Evolutionary conservation across 2,888 invertebrate species (phyloP).

Genomic region (Taenaris catops): DNA sequence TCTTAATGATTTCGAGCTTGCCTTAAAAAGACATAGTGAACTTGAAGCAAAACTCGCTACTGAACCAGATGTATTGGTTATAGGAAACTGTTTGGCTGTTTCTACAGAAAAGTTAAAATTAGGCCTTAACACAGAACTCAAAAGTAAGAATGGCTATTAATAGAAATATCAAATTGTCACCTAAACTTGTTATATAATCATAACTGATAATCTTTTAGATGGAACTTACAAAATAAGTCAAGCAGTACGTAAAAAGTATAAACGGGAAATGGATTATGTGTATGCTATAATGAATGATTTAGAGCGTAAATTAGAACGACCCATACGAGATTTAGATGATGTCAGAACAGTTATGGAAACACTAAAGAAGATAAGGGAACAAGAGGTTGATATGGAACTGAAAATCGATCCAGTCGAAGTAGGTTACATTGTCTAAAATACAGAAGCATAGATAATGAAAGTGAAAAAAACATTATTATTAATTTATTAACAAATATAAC

Average conservation of each 20-base stretch:
- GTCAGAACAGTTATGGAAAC: slow-evolving; percentile 97
- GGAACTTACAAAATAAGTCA: slow-evolving; percentile 90
- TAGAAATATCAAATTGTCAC: no score
- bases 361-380: slow-evolving; percentile 94
- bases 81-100: slow-evolving; percentile 87
- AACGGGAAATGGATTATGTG: slow-evolving; percentile 95
- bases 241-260: slow-evolving; percentile 93
- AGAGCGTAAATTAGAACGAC: slow-evolving; percentile 92
- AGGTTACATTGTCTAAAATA: slow-evolving; percentile 6
- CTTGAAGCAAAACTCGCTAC: slow-evolving; percentile 85
- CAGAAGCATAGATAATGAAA: background rate
- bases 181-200: background rate
- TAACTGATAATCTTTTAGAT: no score
- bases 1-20: slow-evolving; percentile 87
- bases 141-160: no score
- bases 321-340: slow-evolving; percentile 95
- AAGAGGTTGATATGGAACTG: slow-evolving; percentile 97
- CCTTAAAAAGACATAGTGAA: slow-evolving; percentile 87
- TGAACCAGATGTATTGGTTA: slow-evolving; percentile 86
- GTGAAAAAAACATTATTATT: no score
- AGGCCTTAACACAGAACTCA: slow-evolving; percentile 90
- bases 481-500: no score
- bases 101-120: slow-evolving; percentile 92
- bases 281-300: slow-evolving; percentile 96
- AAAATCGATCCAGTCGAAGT: slow-evolving; percentile 96